Evolutionary conservation across 2,113 vertebrate species (phyloP), one percentile per base, ranked within the genome.

Genomic region (Polypterus bichir): DNA sequence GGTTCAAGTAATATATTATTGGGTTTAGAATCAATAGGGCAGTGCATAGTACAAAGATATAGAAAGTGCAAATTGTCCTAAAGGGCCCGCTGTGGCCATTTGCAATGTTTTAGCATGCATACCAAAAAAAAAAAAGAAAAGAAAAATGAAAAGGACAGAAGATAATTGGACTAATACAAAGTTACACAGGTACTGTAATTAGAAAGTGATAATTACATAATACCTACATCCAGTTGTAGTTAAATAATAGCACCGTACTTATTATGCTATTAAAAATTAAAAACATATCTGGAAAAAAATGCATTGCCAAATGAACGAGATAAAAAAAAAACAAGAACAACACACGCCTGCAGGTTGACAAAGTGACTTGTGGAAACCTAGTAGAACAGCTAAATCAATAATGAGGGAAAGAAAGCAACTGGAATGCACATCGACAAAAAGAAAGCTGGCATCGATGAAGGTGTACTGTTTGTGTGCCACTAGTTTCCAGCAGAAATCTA

Each of bases 21-120:
- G 89, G 91, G 88, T 92, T 83, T 88, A 92, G 94, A 98, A 97
- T 98, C 94, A 98, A 94, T 92, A 97, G 94, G 94, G 93, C 92
- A 92, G 94, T 98, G 94, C 96, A 98, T 97, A 98, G 94, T 98
- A 98, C 91, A 98, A 97, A 98, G 93, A 90, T 91, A 91, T 85
- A 93, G 88, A 98, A 96, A 98, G 94, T 98, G 94, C 96, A 97
- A 92, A 90, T 92, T 91, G 91, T 93, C 88, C 90, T 92, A 88
- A 84, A 86, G 81, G 88, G 84, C 77, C 84, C 80, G 75, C 80
- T 75, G 70, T 66, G 82, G 82, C 86, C 84, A 77, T 90, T 72
- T 86, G 82, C 62, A 27, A 87, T 80, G 79, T 81, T 81, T 89
- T 80, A 85, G 74, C 83, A 89, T 89, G 89, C 84, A 88, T 87